Percentiles rank a stretch among this genome's conserved stretches.
These are phyloP conservation scores for rabbit (Oryctolagus cuniculus) DNA, from an alignment of 2,113 vertebrate species.

Conservation along the genomic window DNA sequence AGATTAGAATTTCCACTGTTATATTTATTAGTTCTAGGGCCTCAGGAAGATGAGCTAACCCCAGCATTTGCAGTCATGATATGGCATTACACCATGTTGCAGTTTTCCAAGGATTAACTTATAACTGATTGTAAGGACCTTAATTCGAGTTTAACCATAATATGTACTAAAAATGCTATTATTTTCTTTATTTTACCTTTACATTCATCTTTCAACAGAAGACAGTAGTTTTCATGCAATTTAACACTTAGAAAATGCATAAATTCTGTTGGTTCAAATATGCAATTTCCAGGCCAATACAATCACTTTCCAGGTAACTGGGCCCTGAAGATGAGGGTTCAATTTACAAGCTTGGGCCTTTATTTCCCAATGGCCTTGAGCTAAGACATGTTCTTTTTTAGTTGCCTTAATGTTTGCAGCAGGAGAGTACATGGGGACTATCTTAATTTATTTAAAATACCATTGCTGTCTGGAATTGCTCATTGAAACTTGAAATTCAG, in stretches of 20 bases:
- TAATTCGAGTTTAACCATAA: background rate
- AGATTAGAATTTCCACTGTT: background rate
- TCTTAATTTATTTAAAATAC: constrained; percentile 1
- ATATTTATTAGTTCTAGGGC: background rate
- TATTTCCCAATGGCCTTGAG: constrained; percentile 35
- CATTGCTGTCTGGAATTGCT: constrained; percentile 44
- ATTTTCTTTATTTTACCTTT: constrained; percentile 36
- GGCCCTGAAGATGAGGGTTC: background rate
- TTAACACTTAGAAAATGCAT: background rate
- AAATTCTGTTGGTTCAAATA: background rate
- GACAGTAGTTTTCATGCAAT: background rate
- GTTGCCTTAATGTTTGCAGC: background rate
- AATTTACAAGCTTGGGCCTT: constrained; percentile 1
- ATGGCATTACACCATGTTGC: background rate
- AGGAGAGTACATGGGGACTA: background rate
- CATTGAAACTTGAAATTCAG: constrained; percentile 45
- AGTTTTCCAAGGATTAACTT: background rate
- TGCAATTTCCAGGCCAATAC: background rate
- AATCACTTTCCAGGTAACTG: background rate
- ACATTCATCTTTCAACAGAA: background rate
- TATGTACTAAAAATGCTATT: background rate
- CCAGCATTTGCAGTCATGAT: background rate
- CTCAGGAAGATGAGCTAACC: background rate
- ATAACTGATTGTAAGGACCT: background rate
- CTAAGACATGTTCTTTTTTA: background rate